phyloP scores from a whole-genome alignment of 2,888 invertebrate species.

The Ceratothoa steindachneri region DNA sequence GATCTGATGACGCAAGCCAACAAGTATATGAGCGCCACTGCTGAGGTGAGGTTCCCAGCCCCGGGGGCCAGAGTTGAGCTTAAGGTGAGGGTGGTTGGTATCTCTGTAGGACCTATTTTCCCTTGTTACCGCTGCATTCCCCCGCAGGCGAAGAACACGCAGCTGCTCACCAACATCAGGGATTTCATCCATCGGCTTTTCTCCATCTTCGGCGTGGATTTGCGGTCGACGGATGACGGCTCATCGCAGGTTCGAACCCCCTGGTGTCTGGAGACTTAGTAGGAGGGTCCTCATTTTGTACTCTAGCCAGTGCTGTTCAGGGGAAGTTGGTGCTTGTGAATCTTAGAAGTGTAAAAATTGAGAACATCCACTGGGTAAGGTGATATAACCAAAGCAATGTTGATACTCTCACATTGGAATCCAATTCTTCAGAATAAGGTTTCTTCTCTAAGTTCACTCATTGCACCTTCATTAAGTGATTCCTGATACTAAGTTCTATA shows the following conservation, averaged over 20 bases:
- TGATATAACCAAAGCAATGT: no score
- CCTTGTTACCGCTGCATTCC: no score
- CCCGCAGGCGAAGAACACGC: no score
- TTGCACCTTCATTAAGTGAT: no score
- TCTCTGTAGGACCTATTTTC: neutral
- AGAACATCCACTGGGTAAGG: neutral
- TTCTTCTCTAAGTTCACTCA: no score
- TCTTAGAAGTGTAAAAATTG: neutral
- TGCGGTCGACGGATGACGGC: neutral
- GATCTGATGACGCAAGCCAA: slow-evolving; percentile 83
- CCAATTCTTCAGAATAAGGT: no score
- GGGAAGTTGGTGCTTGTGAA: neutral
- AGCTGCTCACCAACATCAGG: slow-evolving; percentile 71
- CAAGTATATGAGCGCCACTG: slow-evolving; percentile 69
- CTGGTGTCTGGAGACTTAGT: neutral
- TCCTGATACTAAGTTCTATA: no score
- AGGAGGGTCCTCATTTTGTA: neutral
- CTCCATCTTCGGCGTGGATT: slow-evolving; percentile 55
- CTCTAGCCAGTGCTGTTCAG: neutral
- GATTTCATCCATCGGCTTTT: slow-evolving; percentile 76
- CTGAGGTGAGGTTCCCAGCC: slow-evolving; percentile 57
- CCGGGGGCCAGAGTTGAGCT: no score
- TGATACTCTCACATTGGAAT: no score
- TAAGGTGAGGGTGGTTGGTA: neutral
- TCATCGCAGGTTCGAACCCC: no score